Conservation (phyloP, 2,888 invertebrate species). For the Diadegma fenestrale region DNA sequence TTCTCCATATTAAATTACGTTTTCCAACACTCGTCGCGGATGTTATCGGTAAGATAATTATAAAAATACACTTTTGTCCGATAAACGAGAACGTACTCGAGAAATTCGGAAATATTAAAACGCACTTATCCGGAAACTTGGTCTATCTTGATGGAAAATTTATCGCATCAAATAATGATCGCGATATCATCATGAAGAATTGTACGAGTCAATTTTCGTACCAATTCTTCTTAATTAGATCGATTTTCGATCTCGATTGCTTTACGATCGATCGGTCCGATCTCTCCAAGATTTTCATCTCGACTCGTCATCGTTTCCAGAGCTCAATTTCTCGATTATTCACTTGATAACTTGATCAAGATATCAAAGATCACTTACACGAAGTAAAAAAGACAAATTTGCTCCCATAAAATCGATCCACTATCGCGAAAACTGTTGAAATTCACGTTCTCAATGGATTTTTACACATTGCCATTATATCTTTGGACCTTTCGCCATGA, state of each 20-base stretch:
- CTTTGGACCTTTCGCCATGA: slow-evolving; percentile 16
- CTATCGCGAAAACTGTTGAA: background rate
- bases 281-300: background rate
- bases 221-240: slow-evolving; percentile 22
- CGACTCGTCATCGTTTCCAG: background rate
- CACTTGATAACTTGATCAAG: background rate
- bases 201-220: too few species aligned
- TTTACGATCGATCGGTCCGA: background rate
- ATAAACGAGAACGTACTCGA: background rate
- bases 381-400: background rate
- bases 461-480: slow-evolving; percentile 3
- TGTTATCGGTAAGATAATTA: slow-evolving; percentile 80
- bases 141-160: slow-evolving; percentile 19
- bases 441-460: background rate
- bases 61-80: background rate
- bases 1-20: slow-evolving; percentile 80
- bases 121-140: background rate
- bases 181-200: too few species aligned
- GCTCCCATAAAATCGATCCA: background rate
- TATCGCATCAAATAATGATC: background rate
- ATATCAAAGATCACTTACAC: background rate
- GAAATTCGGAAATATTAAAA: background rate
- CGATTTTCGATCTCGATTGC: background rate
- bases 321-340: background rate
- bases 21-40: slow-evolving; percentile 81